Percentiles rank a stretch among this genome's conserved stretches.
Evolutionary conservation across 2,797 vertebrate genomes (phyloP).

Genomic region (Leptoclinus maculatus): DNA sequence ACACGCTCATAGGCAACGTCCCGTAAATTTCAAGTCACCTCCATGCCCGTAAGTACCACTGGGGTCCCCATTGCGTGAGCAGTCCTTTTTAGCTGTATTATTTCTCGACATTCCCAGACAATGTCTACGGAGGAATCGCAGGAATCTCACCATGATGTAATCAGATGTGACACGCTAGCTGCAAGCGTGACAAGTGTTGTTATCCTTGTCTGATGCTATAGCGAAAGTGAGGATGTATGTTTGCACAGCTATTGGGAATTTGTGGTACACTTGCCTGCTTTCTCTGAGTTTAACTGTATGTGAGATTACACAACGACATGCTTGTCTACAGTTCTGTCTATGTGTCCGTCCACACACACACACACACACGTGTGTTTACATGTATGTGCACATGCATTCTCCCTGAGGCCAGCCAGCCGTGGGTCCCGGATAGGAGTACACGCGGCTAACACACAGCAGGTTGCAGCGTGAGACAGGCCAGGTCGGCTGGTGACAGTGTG

Average conservation of each 20-base stretch:
- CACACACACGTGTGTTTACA: constrained; percentile 27
- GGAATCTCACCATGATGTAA: constrained; percentile 72
- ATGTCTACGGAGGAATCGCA: constrained; percentile 63
- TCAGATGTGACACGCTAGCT: constrained; percentile 65
- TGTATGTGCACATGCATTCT: constrained; percentile 24
- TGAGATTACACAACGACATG: constrained; percentile 15
- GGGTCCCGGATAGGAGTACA: constrained; percentile 69
- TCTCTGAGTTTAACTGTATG: not conserved
- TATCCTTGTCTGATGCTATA: constrained; percentile 39
- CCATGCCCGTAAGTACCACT: constrained; percentile 62
- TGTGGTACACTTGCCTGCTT: not conserved
- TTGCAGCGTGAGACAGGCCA: constrained; percentile 80
- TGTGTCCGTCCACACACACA: not conserved
- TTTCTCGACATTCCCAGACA: constrained; percentile 76
- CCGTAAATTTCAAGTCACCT: constrained; percentile 57
- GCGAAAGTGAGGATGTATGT: not conserved
- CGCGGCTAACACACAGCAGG: constrained; percentile 79
- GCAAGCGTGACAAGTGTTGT: constrained; percentile 46
- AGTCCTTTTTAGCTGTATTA: constrained; percentile 57
- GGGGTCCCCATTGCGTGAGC: constrained; percentile 73
- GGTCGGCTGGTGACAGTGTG: constrained; percentile 79
- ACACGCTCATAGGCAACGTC: constrained; percentile 41
- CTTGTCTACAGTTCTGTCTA: constrained; percentile 31
- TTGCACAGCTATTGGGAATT: not conserved
- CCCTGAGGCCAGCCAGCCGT: constrained; percentile 39